Percentiles rank a stretch among this genome's conserved stretches.
phyloP scores from a whole-genome alignment of 2,113 vertebrate genomes.

The Nesogale talazaci region DNA sequence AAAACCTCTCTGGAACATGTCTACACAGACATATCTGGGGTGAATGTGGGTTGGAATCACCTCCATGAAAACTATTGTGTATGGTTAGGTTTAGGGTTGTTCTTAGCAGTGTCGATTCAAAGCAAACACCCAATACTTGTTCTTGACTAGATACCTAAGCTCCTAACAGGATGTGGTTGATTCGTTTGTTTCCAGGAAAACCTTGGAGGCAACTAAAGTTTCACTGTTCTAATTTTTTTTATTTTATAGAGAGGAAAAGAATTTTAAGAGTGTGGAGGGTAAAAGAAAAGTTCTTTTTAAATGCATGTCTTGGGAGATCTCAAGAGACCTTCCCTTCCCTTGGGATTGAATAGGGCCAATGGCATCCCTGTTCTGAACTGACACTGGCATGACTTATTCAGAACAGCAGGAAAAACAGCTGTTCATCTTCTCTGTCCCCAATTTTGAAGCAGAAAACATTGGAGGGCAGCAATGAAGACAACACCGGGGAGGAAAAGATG shows the following conservation, averaged over 20 bases:
- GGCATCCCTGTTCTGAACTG: slow-evolving; percentile 44
- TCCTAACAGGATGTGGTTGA: background rate
- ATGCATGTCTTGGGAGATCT: slow-evolving; percentile 51
- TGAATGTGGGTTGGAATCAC: background rate
- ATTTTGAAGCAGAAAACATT: slow-evolving; percentile 78
- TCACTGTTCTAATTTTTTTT: slow-evolving; percentile 26
- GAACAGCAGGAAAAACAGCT: slow-evolving; percentile 79
- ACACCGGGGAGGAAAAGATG: slow-evolving; percentile 20
- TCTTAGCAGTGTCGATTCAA: rapidly evolving
- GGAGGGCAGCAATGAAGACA: slow-evolving; percentile 67
- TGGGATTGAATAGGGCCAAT: slow-evolving; percentile 40
- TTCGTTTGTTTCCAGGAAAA: slow-evolving; percentile 20
- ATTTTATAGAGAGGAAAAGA: background rate
- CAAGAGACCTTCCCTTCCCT: background rate
- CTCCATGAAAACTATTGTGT: background rate
- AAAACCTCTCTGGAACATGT: background rate
- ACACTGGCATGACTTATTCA: slow-evolving; percentile 82
- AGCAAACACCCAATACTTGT: background rate
- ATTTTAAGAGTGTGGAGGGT: background rate
- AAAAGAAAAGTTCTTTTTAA: slow-evolving; percentile 36
- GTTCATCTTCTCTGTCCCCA: slow-evolving; percentile 75
- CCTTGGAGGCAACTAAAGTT: background rate
- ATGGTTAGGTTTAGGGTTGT: no score
- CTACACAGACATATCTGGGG: background rate
- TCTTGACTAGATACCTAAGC: no score